Conservation (phyloP, 1,140 invertebrate species). For the Battus philenor region DNA sequence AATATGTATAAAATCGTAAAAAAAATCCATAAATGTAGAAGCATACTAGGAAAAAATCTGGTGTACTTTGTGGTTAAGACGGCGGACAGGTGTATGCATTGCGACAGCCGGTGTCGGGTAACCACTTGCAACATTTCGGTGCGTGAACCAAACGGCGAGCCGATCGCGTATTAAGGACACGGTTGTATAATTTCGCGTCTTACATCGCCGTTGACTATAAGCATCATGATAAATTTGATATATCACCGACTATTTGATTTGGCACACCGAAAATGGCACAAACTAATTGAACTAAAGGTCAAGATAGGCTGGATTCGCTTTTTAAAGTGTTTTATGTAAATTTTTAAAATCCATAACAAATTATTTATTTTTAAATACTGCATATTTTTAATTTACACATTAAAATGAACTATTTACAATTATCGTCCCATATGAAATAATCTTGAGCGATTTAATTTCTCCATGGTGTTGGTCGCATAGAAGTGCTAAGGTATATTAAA, state of each 20-base stretch:
- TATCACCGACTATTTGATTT: too few species aligned
- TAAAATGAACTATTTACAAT: too few species aligned
- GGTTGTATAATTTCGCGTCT: slow-evolving; percentile 37
- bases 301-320: too few species aligned
- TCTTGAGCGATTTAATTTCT: too few species aligned
- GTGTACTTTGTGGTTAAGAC: slow-evolving; percentile 20
- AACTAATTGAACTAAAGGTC: too few species aligned
- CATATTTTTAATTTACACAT: too few species aligned
- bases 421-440: too few species aligned
- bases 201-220: too few species aligned
- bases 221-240: too few species aligned
- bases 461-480: too few species aligned
- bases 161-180: slow-evolving; percentile 40
- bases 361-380: not conserved
- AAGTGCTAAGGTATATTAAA: too few species aligned
- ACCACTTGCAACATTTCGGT: slow-evolving; percentile 33
- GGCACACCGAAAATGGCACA: too few species aligned
- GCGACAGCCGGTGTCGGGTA: slow-evolving; percentile 29
- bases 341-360: not conserved
- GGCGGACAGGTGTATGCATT: slow-evolving; percentile 26
- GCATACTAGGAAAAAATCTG: slow-evolving; percentile 4
- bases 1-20: not conserved
- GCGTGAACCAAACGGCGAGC: slow-evolving; percentile 26
- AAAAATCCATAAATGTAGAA: not conserved
- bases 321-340: not conserved